These are phyloP conservation scores for Pseudopleuronectes americanus DNA, from an alignment of 2,797 vertebrate genomes.

Conservation along the genomic window DNA sequence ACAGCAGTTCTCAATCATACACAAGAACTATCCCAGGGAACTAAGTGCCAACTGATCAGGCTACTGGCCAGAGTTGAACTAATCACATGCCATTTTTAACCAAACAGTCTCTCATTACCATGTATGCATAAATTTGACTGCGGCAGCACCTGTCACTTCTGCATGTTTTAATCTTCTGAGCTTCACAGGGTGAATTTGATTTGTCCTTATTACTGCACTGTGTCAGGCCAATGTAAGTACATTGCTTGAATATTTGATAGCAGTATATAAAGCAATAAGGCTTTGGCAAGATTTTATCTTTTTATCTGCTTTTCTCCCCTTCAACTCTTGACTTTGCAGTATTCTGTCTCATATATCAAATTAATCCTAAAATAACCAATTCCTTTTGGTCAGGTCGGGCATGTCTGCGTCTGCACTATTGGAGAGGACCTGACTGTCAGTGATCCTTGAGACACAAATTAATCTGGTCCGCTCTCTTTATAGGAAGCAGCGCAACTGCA, in stretches of 20 bases:
- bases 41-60: conserved; percentile 18
- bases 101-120: conserved; percentile 24
- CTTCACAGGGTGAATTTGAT: neutral
- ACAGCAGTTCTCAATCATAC: conserved; percentile 2
- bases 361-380: neutral
- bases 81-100: conserved; percentile 32
- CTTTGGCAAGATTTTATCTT: neutral
- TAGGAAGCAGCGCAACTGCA: conserved; percentile 36
- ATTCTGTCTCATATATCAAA: neutral
- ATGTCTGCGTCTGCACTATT: too few species aligned
- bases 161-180: conserved; percentile 9
- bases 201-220: neutral
- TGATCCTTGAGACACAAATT: conserved; percentile 16
- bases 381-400: neutral
- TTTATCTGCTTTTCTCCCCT: neutral
- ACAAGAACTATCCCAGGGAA: neutral
- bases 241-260: neutral
- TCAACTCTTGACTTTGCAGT: neutral
- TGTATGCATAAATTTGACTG: conserved; percentile 26
- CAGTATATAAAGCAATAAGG: neutral
- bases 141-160: conserved; percentile 20
- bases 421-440: neutral
- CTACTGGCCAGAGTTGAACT: conserved; percentile 19
- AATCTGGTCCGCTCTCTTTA: conserved; percentile 29
- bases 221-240: neutral